A percentile compares a stretch with the other conserved stretches of the same genome.
These are phyloP conservation scores for Nemopilema nomurai DNA, from an alignment of 30 jellyfish, hydroid and myxozoan genomes.

Conservation along the genomic window DNA sequence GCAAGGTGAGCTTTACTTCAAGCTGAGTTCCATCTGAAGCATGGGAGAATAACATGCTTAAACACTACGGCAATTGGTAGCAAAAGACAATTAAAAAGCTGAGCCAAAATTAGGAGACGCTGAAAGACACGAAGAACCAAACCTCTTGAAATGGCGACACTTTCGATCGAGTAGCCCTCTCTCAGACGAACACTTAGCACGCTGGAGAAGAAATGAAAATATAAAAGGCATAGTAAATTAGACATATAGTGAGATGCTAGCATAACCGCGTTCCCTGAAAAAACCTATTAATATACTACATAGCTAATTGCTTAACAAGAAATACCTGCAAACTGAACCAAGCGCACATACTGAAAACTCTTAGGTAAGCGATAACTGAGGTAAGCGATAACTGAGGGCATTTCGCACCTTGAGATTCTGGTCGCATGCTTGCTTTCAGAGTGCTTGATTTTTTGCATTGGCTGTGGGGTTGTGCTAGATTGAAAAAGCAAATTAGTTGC, in stretches of 20 bases:
- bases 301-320: background rate
- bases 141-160: constrained; percentile 76
- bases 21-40: constrained; percentile 74
- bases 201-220: constrained; percentile 54
- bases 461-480: constrained; percentile 57
- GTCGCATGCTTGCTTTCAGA: constrained; percentile 75
- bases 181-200: constrained; percentile 94
- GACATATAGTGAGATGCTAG: background rate
- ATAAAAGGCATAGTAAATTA: too few species aligned
- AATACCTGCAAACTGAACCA: background rate
- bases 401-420: constrained; percentile 78
- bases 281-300: background rate
- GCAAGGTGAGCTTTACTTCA: constrained; percentile 90
- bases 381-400: background rate
- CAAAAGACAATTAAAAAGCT: too few species aligned
- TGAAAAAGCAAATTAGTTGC: background rate
- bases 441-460: constrained; percentile 78
- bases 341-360: background rate
- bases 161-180: constrained; percentile 91
- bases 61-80: too few species aligned
- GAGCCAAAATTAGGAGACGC: too few species aligned
- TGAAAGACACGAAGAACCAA: too few species aligned
- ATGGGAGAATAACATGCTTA: background rate
- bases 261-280: background rate
- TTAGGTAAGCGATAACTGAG: background rate